Base-by-base conservation (phyloP, 1,140 invertebrate species). In the Acromyrmex heyeri region DNA sequence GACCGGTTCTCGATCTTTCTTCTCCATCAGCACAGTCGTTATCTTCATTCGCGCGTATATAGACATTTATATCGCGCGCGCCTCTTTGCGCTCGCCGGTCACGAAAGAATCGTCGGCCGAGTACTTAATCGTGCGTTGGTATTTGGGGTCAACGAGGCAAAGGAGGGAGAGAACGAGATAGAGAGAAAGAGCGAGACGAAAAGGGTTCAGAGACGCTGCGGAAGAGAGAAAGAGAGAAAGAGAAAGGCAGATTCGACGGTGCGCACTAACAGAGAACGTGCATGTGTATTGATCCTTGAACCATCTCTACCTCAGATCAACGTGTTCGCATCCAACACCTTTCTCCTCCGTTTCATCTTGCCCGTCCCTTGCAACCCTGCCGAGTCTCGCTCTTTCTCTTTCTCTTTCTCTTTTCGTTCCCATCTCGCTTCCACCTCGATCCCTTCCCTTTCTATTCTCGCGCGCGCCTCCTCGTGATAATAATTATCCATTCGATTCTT, bases 81-180 rank as follows among this genome's bases (percentile, higher is more conserved):
- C 24, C 48, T 86, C 53, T 86, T 65, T 27, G 64, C 59, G 77
- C 55, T 75, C 75, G 69, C 50, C 75, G 69, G 87, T 85, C 85
- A 85, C 79, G 88, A 90, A 90, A 87, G 90, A 91, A 86, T 85
- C 44, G 70, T 59, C 79, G 78, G 70, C 72, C 83, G 86, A 90
- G 82, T 83, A 78, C 57, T 90, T 90, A 85, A 90, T 88, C 77
- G 87, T 62, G 86, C 90, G 70, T 91, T 86, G 90, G 91, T 90
- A 92, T 92, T 92, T 90, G 83, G 90, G 89, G 90, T 92, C 90
- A 92, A 89, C 81, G 70, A 90, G 88, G 61, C 86, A 18, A 76
- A 30, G 53, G 64, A 59, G 34, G 48, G 69, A 81, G 38, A 85
- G 10, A 83, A 44, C 73, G 55, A 79, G 85, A 69, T 61, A 70